Conservation (phyloP, 2,113 vertebrate genomes). For the Lagopus leucura region DNA sequence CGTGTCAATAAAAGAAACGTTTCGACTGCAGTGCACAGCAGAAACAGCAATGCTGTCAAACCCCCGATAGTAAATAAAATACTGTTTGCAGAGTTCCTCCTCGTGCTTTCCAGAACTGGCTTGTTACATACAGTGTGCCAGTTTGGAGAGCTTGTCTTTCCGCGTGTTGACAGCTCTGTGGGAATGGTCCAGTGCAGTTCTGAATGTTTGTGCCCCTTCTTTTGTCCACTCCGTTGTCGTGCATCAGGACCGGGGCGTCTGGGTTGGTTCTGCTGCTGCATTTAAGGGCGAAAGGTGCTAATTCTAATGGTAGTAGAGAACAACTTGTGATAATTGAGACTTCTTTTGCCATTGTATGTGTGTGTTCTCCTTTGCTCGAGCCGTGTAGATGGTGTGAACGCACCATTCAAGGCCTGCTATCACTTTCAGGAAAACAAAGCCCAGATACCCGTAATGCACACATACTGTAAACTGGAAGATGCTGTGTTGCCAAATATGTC, state of each 20-base stretch:
- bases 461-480: neutral
- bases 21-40: constrained; percentile 64
- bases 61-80: constrained; percentile 70
- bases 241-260: neutral
- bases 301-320: neutral
- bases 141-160: constrained; percentile 28
- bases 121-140: constrained; percentile 28
- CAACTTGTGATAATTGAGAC: constrained; percentile 72
- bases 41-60: constrained; percentile 72
- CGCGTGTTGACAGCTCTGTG: constrained; percentile 72
- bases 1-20: constrained; percentile 67
- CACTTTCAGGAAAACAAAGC: constrained; percentile 58
- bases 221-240: constrained; percentile 71
- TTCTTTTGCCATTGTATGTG: constrained; percentile 73
- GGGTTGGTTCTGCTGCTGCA: constrained; percentile 60
- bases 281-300: neutral
- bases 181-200: constrained; percentile 70
- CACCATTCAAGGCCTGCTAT: constrained; percentile 79
- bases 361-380: constrained; percentile 73
- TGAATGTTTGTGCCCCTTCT: constrained; percentile 77
- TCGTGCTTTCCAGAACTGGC: constrained; percentile 70
- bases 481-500: neutral
- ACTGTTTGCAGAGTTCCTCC: constrained; percentile 48
- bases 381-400: constrained; percentile 77
- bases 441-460: neutral